Conservation (phyloP, 2,113 vertebrate species). For the Rousettus leschenaultii region DNA sequence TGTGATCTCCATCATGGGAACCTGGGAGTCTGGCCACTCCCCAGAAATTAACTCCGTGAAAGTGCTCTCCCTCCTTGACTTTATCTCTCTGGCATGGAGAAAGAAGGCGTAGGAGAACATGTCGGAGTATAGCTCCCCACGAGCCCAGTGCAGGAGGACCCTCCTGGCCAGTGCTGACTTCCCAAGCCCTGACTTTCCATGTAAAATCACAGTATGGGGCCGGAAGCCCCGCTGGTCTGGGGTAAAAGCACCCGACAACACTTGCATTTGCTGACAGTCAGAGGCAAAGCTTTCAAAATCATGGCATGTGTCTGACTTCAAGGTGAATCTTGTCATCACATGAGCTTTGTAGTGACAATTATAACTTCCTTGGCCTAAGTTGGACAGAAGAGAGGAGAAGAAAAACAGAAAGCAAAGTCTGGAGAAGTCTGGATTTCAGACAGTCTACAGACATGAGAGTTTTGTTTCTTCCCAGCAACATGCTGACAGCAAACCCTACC, state of each 20-base stretch:
- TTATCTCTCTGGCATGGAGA: slow-evolving; percentile 51
- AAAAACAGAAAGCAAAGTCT: background rate
- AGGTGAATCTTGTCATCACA: background rate
- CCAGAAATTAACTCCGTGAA: slow-evolving; percentile 37
- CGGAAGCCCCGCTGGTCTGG: accelerated
- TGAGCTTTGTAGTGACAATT: background rate
- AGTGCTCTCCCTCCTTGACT: background rate
- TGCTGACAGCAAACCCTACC: accelerated
- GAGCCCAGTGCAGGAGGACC: slow-evolving; percentile 63
- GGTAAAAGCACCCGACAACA: background rate
- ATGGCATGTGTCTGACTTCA: accelerated
- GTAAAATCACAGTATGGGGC: slow-evolving; percentile 50
- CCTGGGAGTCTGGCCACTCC: background rate
- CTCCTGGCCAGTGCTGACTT: slow-evolving; percentile 39
- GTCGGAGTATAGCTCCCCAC: background rate
- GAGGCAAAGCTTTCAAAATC: background rate
- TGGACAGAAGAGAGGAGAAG: background rate
- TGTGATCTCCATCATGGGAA: background rate
- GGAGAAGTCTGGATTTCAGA: background rate
- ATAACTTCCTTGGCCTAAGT: background rate
- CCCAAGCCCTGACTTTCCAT: background rate
- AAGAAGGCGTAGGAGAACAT: slow-evolving; percentile 69
- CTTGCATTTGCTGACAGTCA: accelerated
- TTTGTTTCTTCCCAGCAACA: background rate
- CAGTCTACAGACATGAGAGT: accelerated